Evolutionary conservation across 1,140 invertebrate genomes (phyloP), one percentile per base, ranked within the genome.

Genomic region (Drosophila littoralis): DNA sequence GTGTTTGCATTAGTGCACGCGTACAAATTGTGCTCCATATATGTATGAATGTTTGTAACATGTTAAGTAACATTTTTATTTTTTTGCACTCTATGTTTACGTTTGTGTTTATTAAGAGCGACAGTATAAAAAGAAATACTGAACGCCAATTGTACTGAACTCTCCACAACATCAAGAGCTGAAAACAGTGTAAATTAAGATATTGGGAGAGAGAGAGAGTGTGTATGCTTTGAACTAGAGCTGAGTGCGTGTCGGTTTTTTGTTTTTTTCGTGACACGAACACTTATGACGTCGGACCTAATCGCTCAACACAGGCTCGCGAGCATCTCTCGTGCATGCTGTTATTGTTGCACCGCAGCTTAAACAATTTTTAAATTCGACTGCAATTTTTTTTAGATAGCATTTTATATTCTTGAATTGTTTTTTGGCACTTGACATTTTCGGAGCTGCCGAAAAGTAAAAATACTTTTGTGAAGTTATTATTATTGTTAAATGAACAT

Each of bases 11-110:
- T 52, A 7, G 66, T 70, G 38, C 15, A 64, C 43, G 15, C 17
- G n/a, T 28, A 22, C 22, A 33, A 15, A 45, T 38, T 59, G 33
- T 45, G 45, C 64, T 73, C 12, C 15, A 61, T 52, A 61, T 42
- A 65, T 89, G 65, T 89, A 84, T 79, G 81, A 83, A 84, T 40
- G 9, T 13, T 85, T 77, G 67, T 35, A 55, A 35, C 40, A 28
- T 90, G 75, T 90, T 90, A 66, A 36, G 32, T 10, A 36, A 35
- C 33, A 15, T 10, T 90, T 81, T 65, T 22, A 22, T 73, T 68
- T 79, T 86, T 79, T 72, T 77, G 71, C 74, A 81, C 59, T 83
- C 61, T 67, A 67, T 80, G 72, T 83, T 66, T 78, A 68, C 68
- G 43, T 65, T 73, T 73, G 42, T 60, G 48, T 72, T 82, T 86